These are phyloP conservation scores for Gallirallus australis DNA, from an alignment of 2,797 vertebrate genomes.

Conservation along the genomic window DNA sequence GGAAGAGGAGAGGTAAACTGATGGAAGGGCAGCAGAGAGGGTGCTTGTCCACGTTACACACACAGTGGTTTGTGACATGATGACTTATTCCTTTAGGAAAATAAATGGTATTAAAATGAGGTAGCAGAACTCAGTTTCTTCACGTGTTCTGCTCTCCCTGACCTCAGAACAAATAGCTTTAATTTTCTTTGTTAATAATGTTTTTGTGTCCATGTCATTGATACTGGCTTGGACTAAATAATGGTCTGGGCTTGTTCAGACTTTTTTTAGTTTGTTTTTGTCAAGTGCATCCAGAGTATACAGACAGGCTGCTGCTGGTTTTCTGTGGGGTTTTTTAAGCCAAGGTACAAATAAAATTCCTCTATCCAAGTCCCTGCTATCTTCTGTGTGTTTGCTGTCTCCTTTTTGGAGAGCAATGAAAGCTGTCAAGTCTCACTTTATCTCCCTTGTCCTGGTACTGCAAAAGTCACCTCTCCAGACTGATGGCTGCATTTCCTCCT, in stretches of 20 bases:
- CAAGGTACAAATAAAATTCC: not conserved
- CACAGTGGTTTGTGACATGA: not conserved
- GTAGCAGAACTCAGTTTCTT: not conserved
- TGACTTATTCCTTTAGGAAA: not conserved
- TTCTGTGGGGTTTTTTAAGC: not conserved
- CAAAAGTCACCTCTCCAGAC: not conserved
- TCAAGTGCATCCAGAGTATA: not conserved
- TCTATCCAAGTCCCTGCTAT: not conserved
- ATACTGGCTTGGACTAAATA: not conserved
- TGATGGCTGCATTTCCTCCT: not conserved
- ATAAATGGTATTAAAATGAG: not conserved
- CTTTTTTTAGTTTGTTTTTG: not conserved
- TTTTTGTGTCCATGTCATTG: not conserved
- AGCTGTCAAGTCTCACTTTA: not conserved
- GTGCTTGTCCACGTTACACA: not conserved
- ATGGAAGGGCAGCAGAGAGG: not conserved
- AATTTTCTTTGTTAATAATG: not conserved
- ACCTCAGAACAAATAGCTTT: conserved; percentile 2
- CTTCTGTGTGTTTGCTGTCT: not conserved
- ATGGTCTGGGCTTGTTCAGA: not conserved
- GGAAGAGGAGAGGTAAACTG: not conserved
- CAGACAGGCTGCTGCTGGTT: not conserved
- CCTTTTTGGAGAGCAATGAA: not conserved
- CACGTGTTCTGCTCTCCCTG: not conserved
- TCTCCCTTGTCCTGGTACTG: not conserved